Evolutionary conservation across 2,113 vertebrate genomes (phyloP), one percentile per base, ranked within the genome.

Genomic region (Chamaea fasciata): DNA sequence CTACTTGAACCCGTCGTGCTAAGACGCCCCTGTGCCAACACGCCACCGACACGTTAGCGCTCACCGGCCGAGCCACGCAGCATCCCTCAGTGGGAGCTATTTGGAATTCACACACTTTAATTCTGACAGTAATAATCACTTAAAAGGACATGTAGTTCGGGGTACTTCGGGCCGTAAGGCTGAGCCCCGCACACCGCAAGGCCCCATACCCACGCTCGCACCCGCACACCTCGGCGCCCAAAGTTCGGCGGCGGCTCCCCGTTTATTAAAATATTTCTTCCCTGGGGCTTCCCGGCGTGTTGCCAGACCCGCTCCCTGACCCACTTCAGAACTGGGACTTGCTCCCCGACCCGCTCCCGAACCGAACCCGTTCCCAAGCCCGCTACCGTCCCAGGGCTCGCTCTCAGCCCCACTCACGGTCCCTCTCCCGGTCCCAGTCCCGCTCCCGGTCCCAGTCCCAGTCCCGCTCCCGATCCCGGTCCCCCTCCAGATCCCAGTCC

Each of bases 391-490:
- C 12, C 59, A 14, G 17, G 13, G 3, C 53, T 63, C 4, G 4
- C 21, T 17, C 78, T 20, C 35, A 6, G 50, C 8, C 14, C 49
- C 64, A 6, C 22, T 24, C 21, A 19, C 8, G 1, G 6, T 1
- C 27, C 27, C 18, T 0, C 26, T 37, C 65, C 44, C 33, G 8
- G 13, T 21, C 46, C 62, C 5, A 39, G 37, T 39, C 37, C 37
- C 37, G 37, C 8, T 26, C 83, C 21, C 31, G 8, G 53, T 5
- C 12, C 30, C 65, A 8, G 18, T 31, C 33, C 46, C 35, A 1
- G 2, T 2, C 13, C 20, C 39, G 2, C 4, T 37, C 50, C 21
- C 10, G 2, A 3, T 28, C 50, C 24, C 28, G 6, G 24, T 6
- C 55, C 56, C 11, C 1, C 30, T 44, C 30, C 30, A 10, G 6